Evolutionary conservation across 2,113 vertebrate species (phyloP), one percentile per base, ranked within the genome.

Genomic region (Scalopus aquaticus): DNA sequence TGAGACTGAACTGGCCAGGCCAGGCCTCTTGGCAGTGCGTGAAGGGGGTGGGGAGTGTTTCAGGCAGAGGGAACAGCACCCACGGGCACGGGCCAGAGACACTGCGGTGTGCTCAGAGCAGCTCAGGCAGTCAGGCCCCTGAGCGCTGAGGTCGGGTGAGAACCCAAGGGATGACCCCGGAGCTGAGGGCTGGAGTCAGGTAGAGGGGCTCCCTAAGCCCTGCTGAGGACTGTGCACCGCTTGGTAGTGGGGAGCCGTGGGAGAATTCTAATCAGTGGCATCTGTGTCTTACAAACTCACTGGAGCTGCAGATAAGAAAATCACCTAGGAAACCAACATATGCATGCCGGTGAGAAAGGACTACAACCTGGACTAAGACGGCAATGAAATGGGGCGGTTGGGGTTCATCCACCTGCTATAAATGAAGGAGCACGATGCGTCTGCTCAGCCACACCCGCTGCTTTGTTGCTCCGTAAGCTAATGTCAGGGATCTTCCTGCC

Each of bases 71-170:
- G 39, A 51, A 49, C 32, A 76, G 56, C 35, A 24, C 4, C 11
- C 51, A 54, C 17, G 42, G 32, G 13, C n/a, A 20, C 16, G 37
- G n/a, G 7, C 62, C 69, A 79, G n/a, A 46, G 72, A 51, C 49
- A 65, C n/a, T 37, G 20, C 8, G 0, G 1, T 15, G 3, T 46
- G 46, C 42, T 81, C 64, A 54, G 46, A n/a, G 39, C 67, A 69
- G 3, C 58, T 46, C 51, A 24, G 0, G 12, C 28, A 9, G 20
- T 54, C 37, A 13, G 0, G 0, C 19, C 42, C 17, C 37, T 12
- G 3, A 32, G 16, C 1, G 0, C 51, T 0, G 0, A 60, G 56
- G 0, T 0, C 7, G 19, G 15, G 9, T 20, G 16, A 64, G 13
- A 32, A 0, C 5, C 35, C 64, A 16, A 32, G 35, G n/a, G 56